Percentiles rank a stretch among this genome's conserved stretches.
These are phyloP conservation scores for Leptinotarsa defecta DNA, from an alignment of 1,140 invertebrate genomes.

Conservation along the genomic window DNA sequence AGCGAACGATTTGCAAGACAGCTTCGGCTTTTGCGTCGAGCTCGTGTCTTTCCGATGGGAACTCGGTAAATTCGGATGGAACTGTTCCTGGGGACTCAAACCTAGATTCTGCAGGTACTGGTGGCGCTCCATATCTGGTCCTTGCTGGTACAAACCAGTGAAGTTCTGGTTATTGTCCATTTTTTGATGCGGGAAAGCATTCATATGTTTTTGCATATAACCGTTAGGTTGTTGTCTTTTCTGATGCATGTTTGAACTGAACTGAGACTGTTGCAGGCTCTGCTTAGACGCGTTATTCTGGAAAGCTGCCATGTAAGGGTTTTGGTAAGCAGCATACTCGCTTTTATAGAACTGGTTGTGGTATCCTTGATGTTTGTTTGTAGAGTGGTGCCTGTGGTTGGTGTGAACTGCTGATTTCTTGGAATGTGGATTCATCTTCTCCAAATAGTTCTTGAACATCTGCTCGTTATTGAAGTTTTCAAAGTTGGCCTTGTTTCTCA, in stretches of 20 bases:
- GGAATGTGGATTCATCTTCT: conserved; percentile 37
- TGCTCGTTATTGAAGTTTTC: conserved; percentile 45
- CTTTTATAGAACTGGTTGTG: conserved; percentile 27
- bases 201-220: conserved; percentile 3
- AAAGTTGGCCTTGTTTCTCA: conserved; percentile 49
- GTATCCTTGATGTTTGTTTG: conserved; percentile 33
- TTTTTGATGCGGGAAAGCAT: neutral
- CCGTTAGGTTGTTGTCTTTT: conserved; percentile 51
- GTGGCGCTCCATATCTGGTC: conserved; percentile 11
- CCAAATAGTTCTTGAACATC: conserved; percentile 38
- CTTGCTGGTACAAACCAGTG: conserved; percentile 31
- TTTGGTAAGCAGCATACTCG: conserved; percentile 29
- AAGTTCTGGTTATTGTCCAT: conserved; percentile 23
- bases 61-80: conserved; percentile 27
- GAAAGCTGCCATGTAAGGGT: conserved; percentile 49
- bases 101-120: neutral
- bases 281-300: conserved; percentile 44
- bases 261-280: conserved; percentile 58
- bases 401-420: conserved; percentile 30
- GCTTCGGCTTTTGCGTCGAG: conserved; percentile 27
- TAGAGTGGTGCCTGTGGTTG: conserved; percentile 13
- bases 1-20: conserved; percentile 36
- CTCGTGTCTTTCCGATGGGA: conserved; percentile 29
- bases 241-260: conserved; percentile 48
- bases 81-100: conserved; percentile 28